Conservation (phyloP, 2,888 invertebrate species). For the Heliconius ethilla region DNA sequence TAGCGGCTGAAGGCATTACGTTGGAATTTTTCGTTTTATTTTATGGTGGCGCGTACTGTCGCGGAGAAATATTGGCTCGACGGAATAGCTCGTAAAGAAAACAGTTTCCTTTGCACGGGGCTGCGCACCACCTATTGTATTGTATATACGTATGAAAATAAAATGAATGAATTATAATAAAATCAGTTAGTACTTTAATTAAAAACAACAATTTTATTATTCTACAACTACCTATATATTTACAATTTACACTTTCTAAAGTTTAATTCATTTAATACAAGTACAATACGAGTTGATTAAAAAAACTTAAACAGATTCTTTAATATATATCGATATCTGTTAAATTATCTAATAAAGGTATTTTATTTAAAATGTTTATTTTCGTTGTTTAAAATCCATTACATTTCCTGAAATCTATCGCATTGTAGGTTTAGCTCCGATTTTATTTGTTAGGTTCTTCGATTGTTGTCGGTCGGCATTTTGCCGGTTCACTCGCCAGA, state of each 20-base stretch:
- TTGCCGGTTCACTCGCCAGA: slow-evolving; percentile 64
- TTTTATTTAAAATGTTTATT: not conserved
- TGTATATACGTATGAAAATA: slow-evolving; percentile 47
- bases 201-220: not conserved
- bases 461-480: slow-evolving; percentile 48
- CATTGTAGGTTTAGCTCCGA: slow-evolving; percentile 47
- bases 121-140: slow-evolving; percentile 63
- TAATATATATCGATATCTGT: too few relatives aligned
- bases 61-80: slow-evolving; percentile 82
- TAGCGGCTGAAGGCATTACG: slow-evolving; percentile 72
- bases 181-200: not conserved
- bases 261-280: too few relatives aligned
- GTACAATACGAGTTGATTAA: too few relatives aligned
- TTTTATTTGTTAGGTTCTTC: slow-evolving; percentile 23
- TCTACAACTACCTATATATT: too few relatives aligned
- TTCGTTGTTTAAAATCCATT: not conserved
- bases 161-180: not conserved
- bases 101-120: slow-evolving; percentile 77
- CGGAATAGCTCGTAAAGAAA: slow-evolving; percentile 82
- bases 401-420: not conserved
- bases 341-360: not conserved
- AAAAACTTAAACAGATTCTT: too few relatives aligned
- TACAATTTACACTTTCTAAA: too few relatives aligned
- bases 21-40: slow-evolving; percentile 82
- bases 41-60: slow-evolving; percentile 81